A percentile compares a stretch with the other conserved stretches of the same genome.
Conservation (phyloP, 2,888 invertebrate species). For the Nineta flava region DNA sequence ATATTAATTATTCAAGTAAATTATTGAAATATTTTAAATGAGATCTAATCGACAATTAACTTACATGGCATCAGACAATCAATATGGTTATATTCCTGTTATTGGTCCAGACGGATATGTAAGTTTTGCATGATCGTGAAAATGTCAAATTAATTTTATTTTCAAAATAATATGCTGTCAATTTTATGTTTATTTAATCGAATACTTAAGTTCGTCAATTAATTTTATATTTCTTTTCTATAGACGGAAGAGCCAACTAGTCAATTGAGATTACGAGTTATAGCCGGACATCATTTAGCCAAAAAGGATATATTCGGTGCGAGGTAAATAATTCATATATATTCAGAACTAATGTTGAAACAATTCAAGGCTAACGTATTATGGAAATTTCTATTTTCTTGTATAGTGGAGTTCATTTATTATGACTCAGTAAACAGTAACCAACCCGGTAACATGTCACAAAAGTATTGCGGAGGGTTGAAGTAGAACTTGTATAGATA, state of each 20-base stretch:
- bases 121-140: slow-evolving; percentile 16
- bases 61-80: slow-evolving; percentile 28
- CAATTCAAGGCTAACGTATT: too few relatives aligned
- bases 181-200: background rate
- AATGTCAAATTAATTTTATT: background rate
- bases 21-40: background rate
- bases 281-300: slow-evolving; percentile 80
- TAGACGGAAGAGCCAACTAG: slow-evolving; percentile 68
- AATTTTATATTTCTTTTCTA: slow-evolving; percentile 15
- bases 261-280: slow-evolving; percentile 68
- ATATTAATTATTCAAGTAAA: too few relatives aligned
- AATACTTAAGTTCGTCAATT: background rate
- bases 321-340: slow-evolving; percentile 40
- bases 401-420: too few relatives aligned
- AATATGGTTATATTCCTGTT: slow-evolving; percentile 27
- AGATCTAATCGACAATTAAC: slow-evolving; percentile 4
- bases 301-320: slow-evolving; percentile 99
- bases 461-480: too few relatives aligned
- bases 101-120: slow-evolving; percentile 26
- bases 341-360: background rate
- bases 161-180: background rate
- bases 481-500: too few relatives aligned
- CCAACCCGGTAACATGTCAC: too few relatives aligned
- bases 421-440: too few relatives aligned
- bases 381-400: too few relatives aligned